These are phyloP conservation scores for Tetropium fuscum DNA, from an alignment of 2,888 invertebrate genomes.

Conservation along the genomic window DNA sequence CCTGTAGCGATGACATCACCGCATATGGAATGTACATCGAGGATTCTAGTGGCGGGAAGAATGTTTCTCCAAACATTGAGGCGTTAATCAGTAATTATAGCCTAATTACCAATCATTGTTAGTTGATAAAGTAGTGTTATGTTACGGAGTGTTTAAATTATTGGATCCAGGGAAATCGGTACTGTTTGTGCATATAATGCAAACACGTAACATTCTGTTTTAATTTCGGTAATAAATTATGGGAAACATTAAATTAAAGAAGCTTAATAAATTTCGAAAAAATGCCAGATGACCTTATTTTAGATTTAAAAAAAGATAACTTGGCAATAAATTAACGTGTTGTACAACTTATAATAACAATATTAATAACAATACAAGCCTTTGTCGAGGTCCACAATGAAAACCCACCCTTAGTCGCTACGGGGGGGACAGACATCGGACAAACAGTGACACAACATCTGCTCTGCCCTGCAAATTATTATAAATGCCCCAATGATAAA, in stretches of 20 bases:
- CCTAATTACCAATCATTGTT: no score
- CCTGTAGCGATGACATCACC: no score
- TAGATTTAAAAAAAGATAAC: conserved; percentile 20
- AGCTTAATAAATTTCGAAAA: conserved; percentile 8
- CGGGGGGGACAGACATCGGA: conserved; percentile 54
- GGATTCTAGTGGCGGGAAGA: no score
- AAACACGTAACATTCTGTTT: background rate
- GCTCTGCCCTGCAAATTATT: conserved; percentile 61
- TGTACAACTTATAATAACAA: conserved; percentile 55
- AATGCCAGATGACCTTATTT: background rate
- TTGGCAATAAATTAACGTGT: conserved; percentile 43
- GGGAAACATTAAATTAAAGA: background rate
- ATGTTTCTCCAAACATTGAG: no score
- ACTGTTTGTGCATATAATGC: no score
- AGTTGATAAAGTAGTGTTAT: no score
- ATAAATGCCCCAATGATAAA: conserved; percentile 53
- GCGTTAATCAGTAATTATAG: no score
- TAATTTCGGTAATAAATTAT: conserved; percentile 2
- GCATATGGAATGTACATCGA: no score
- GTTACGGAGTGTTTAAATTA: no score
- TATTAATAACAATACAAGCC: conserved; percentile 59
- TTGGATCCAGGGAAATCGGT: no score
- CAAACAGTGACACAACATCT: conserved; percentile 63
- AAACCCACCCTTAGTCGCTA: conserved; percentile 58
- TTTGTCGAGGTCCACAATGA: conserved; percentile 56